A percentile compares a stretch with the other conserved stretches of the same genome.
Evolutionary conservation across 2,113 vertebrate species (phyloP).

Genomic region (Pogonocichla stellata): DNA sequence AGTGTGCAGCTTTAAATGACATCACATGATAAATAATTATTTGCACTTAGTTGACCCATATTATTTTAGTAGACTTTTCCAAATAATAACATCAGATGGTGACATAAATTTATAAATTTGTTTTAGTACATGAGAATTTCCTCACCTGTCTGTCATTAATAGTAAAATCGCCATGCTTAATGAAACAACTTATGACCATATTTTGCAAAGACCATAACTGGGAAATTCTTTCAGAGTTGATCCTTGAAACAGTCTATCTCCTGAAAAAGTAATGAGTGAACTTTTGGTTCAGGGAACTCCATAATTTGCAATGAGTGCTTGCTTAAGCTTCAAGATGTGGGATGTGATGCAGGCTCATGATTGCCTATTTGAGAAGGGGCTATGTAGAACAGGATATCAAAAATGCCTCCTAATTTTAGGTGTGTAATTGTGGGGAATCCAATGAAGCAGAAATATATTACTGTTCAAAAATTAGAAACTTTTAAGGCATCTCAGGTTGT

Average conservation of each 20-base stretch:
- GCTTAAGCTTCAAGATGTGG: background rate
- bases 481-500: background rate
- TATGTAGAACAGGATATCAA: background rate
- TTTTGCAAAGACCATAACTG: background rate
- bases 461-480: background rate
- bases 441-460: background rate
- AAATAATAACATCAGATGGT: background rate
- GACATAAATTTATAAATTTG: background rate
- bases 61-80: background rate
- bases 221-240: background rate
- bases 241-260: background rate
- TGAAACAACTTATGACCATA: background rate
- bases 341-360: background rate
- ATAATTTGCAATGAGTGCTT: background rate
- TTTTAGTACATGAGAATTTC: background rate
- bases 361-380: background rate
- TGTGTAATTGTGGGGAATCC: background rate
- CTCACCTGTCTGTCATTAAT: background rate
- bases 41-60: background rate
- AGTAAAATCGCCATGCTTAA: background rate
- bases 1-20: background rate
- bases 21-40: background rate
- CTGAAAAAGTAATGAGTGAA: background rate
- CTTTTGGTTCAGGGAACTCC: background rate
- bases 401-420: background rate